Evolutionary conservation across 2,888 invertebrate species (phyloP).

Genomic region (Proisotoma minuta): DNA sequence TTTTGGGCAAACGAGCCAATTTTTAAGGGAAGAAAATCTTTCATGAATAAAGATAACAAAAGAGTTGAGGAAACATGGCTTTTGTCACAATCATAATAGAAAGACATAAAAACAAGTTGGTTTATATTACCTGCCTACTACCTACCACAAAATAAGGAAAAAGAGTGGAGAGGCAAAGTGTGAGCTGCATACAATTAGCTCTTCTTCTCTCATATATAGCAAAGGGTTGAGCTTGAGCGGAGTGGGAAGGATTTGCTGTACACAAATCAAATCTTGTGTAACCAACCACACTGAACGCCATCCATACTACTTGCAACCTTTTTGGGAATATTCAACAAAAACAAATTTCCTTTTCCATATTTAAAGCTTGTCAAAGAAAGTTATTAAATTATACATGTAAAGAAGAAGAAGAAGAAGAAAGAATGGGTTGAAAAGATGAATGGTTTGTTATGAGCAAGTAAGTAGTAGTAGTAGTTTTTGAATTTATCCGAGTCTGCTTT

Average conservation of each 20-base stretch:
- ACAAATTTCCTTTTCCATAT: no score
- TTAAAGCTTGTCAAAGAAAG: no score
- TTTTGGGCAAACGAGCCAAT: constrained; percentile 7
- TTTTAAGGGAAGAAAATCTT: neutral
- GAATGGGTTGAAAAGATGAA: no score
- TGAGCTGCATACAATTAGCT: neutral
- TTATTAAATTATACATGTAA: no score
- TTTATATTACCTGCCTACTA: neutral
- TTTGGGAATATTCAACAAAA: no score
- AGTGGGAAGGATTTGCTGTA: constrained; percentile 1
- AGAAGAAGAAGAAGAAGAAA: no score
- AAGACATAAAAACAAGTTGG: neutral
- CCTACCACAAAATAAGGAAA: neutral
- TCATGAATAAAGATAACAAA: constrained; percentile 9
- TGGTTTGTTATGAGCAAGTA: no score
- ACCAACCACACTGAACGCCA: constrained; percentile 21
- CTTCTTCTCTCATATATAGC: neutral
- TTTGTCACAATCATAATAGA: constrained; percentile 12
- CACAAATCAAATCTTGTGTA: constrained; percentile 1
- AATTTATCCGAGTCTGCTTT: no score
- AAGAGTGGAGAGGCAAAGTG: neutral
- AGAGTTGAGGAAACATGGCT: constrained; percentile 11
- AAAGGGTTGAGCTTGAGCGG: neutral
- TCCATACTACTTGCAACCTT: constrained; percentile 14
- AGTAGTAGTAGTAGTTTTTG: no score